phyloP scores from a whole-genome alignment of 2,113 vertebrate genomes.

The Bufo bufo region DNA sequence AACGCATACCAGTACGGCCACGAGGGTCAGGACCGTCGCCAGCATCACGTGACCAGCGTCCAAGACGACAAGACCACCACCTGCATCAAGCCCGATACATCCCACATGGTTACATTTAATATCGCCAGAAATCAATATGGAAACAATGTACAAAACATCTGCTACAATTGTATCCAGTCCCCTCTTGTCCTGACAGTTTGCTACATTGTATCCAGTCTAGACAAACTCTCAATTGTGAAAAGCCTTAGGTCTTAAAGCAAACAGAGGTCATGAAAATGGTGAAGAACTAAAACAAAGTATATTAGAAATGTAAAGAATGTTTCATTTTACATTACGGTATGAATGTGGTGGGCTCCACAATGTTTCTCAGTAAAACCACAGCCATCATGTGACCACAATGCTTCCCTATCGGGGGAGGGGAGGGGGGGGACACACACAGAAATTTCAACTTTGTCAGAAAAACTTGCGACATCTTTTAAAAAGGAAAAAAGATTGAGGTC shows the following conservation, averaged over 20 bases:
- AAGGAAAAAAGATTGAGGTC: no score
- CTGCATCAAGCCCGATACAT: not conserved
- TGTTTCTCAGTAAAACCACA: no score
- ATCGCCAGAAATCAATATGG: not conserved
- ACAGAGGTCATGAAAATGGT: not conserved
- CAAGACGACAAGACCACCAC: not conserved
- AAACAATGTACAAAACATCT: not conserved
- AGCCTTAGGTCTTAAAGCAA: not conserved
- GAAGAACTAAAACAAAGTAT: no score
- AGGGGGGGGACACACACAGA: no score
- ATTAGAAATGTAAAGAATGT: no score
- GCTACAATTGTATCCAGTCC: not conserved
- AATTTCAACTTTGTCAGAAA: no score
- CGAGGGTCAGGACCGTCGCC: not conserved
- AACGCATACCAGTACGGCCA: not conserved
- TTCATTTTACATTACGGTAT: no score
- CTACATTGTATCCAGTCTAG: not conserved
- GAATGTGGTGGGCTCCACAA: no score
- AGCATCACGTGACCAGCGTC: conserved; percentile 16
- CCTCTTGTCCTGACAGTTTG: not conserved
- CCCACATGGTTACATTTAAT: not conserved
- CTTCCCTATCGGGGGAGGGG: no score
- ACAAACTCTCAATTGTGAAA: no score
- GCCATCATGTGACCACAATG: no score
- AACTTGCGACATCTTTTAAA: no score